phyloP scores from a whole-genome alignment of 2,113 vertebrate genomes.

The Plectropomus leopardus region DNA sequence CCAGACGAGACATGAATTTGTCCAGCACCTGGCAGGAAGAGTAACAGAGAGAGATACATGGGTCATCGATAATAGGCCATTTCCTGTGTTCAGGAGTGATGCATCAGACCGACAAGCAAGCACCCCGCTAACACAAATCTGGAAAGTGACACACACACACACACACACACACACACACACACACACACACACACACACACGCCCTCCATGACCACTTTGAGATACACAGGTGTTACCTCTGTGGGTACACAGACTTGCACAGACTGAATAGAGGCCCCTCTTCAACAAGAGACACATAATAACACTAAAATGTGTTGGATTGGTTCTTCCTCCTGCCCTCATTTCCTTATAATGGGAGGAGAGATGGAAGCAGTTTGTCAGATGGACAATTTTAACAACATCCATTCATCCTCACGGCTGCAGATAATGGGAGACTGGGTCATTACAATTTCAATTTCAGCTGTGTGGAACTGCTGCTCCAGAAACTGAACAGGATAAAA shows the following conservation, averaged over 20 bases:
- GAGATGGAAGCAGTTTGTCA: conserved; percentile 43
- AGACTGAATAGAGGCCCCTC: conserved; percentile 24
- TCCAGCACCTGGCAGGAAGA: conserved; percentile 88
- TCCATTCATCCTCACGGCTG: conserved; percentile 52
- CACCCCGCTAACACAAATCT: not conserved
- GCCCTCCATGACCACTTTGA: not conserved
- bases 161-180: too few relatives aligned
- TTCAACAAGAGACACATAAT: conserved; percentile 32
- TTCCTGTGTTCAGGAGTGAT: conserved; percentile 36
- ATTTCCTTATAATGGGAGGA: conserved; percentile 53
- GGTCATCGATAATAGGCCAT: conserved; percentile 18
- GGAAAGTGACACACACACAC: too few relatives aligned
- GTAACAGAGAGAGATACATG: conserved; percentile 11
- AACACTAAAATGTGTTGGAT: conserved; percentile 1
- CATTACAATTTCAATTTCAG: conserved; percentile 55
- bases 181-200: not conserved
- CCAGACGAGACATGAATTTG: conserved; percentile 89
- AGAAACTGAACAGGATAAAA: conserved; percentile 43
- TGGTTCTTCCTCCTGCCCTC: conserved; percentile 41
- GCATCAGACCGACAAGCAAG: not conserved
- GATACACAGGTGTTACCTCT: not conserved
- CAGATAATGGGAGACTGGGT: conserved; percentile 33
- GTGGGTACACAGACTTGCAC: conserved; percentile 7
- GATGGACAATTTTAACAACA: conserved; percentile 45
- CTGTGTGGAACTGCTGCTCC: conserved; percentile 23